Evolutionary conservation across 1,140 invertebrate genomes (phyloP), one percentile per base, ranked within the genome.

Genomic region (Galleria mellonella): DNA sequence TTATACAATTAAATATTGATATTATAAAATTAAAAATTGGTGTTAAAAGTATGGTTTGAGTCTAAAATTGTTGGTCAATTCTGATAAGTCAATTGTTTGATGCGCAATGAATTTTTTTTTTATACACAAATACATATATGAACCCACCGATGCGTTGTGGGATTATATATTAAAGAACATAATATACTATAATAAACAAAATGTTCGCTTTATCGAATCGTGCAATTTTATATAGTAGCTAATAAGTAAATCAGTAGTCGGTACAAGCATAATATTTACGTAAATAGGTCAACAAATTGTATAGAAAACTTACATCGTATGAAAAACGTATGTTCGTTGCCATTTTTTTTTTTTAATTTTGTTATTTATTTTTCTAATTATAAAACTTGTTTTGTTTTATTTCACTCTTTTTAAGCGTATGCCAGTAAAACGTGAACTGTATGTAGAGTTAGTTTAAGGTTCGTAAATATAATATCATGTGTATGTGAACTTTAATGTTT

Each of bases 281-380:
- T 62, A 59, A 45, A 47, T 58, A 56, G 57, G 55, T 56, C 30
- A 60, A 60, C 43, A 57, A 68, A 47, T 65, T 81, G 75, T 79
- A 79, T 71, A 82, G 67, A 62, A 62, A 57, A 66, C 68, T 58
- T 67, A 60, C 71, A 72, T 23, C 17, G 63, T 66, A 64, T 62
- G 54, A 51, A 62, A 37, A 51, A 63, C 47, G 55, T 37, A 66
- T 65, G 72, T 78, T 79, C 55, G 70, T 74, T 73, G 76, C 71
- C 72, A 79, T 81, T 77, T 71, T 62, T 43, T 40, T 62, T 43
- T 40, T 47, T 38, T 70, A 62, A 60, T 79, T 75, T 81, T 83
- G 78, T 84, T 84, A 81, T 84, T 82, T 81, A 82, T 82, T 81
- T 78, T 79, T 82, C 63, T 76, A 74, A 72, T 73, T 71, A 62